Evolutionary conservation across 2,888 invertebrate species (phyloP).

Genomic region (Uropetala carovei): DNA sequence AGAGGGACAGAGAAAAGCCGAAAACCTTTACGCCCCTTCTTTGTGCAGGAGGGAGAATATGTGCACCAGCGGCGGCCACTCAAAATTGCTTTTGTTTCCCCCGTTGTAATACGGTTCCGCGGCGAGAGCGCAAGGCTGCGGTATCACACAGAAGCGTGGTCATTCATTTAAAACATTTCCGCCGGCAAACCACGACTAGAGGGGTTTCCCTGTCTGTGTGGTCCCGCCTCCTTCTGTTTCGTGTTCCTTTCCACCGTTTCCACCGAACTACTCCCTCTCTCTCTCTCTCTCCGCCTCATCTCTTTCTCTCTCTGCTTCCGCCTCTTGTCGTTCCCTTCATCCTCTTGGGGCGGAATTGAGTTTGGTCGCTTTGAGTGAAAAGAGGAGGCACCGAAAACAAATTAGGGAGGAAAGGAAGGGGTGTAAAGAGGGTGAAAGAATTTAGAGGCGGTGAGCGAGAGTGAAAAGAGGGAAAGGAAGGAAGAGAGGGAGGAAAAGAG

Average conservation of each 20-base stretch:
- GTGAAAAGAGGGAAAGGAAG: too few species aligned
- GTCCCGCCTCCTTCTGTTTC: background rate
- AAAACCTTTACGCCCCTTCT: background rate
- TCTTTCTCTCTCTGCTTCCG: background rate
- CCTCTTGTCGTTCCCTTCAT: too few species aligned
- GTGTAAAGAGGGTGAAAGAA: too few species aligned
- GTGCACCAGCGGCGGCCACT: background rate
- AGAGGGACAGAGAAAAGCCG: background rate
- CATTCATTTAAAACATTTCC: conserved; percentile 20
- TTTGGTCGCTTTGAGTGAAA: too few species aligned
- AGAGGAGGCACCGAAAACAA: too few species aligned
- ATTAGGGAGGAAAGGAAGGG: too few species aligned
- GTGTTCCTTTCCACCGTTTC: background rate
- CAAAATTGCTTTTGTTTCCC: background rate
- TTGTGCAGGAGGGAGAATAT: background rate
- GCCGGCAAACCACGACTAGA: background rate
- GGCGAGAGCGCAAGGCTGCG: background rate
- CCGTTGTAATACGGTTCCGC: background rate
- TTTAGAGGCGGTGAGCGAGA: too few species aligned
- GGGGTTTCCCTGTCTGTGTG: background rate
- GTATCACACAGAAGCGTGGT: background rate
- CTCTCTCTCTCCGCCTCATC: background rate
- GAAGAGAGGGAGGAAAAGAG: too few species aligned
- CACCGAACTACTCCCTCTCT: too few species aligned
- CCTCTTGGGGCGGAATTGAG: too few species aligned